phyloP scores from a whole-genome alignment of 2,888 invertebrate genomes.

The Cordilura impudica region DNA sequence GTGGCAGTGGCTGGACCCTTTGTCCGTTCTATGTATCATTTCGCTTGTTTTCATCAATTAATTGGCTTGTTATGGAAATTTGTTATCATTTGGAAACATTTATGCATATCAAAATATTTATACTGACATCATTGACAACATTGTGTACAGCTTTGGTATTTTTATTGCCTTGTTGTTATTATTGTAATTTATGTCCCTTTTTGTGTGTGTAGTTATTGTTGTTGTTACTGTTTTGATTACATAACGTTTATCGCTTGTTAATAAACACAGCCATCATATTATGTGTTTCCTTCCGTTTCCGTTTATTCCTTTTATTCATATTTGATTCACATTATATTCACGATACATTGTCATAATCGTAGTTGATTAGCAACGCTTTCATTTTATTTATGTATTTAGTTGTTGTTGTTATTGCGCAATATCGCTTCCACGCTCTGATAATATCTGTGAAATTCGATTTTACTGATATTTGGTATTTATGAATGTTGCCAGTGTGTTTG shows the following conservation, averaged over 20 bases:
- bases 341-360: constrained; percentile 50
- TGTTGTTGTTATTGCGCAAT: constrained; percentile 20
- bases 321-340: constrained; percentile 58
- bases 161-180: background rate
- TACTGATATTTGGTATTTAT: background rate
- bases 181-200: background rate
- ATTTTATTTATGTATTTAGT: constrained; percentile 2
- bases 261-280: constrained; percentile 19
- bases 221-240: constrained; percentile 34
- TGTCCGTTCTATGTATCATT: constrained; percentile 2
- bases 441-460: constrained; percentile 13
- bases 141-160: background rate
- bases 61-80: constrained; percentile 61
- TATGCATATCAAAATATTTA: constrained; percentile 56
- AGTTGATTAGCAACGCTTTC: constrained; percentile 56
- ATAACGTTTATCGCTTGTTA: constrained; percentile 49
- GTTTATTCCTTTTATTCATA: constrained; percentile 38
- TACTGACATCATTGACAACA: constrained; percentile 58
- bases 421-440: constrained; percentile 17
- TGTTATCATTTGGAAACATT: constrained; percentile 50
- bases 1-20: constrained; percentile 8
- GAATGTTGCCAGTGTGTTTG: background rate
- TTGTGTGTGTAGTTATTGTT: constrained; percentile 31
- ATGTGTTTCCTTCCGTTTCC: constrained; percentile 6
- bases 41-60: constrained; percentile 40